Base-by-base conservation (phyloP, 2,113 vertebrate species). In the Chaetodon trifascialis region DNA sequence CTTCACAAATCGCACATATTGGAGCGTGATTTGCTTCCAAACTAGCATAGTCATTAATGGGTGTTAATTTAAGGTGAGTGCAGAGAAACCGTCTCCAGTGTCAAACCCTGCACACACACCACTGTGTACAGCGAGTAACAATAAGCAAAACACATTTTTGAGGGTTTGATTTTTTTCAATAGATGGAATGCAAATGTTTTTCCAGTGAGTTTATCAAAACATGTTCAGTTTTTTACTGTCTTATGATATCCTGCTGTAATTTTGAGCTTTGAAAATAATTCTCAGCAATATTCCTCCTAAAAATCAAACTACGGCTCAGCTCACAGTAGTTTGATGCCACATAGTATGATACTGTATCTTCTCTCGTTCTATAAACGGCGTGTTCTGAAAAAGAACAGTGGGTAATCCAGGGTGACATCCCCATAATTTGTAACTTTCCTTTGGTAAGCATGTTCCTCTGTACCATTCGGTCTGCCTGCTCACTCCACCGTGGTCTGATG, bases 401-500 rank as follows among this genome's bases (percentile, higher is more conserved):
- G 7, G 6, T 52, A 38, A 68, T 78, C 54, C 17, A 7, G 17
- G 12, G 36, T 51, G 58, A 72, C 44, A 25, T 21, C 11, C 21
- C 19, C 73, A 69, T 56, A 46, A 67, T 42, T 34, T 60, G 51
- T 38, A 72, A 42, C 40, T 82, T 76, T 72, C 23, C 38, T 62
- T 23, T 52, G 30, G 34, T 54, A 34, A 40, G 69, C 49, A 52
- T 66, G 25, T 78, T 36, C 56, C 21, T n/a, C 51, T 47, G 42
- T 19, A 64, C 17, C 34, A 17, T 36, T 46, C 11, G 17, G 38
- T 40, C 11, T 30, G 56, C 23, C 51, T 40, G 65, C 70, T 71
- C 36, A 38, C 76, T 78, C 66, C 62, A 19, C 63, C 72, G 52
- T 74, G 67, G 25, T 69, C 83, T n/a, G 59, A 72, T 23, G 23